A percentile compares a stretch with the other conserved stretches of the same genome.
Conservation (phyloP, 2,113 vertebrate species). For the Tetraodon nigroviridis region DNA sequence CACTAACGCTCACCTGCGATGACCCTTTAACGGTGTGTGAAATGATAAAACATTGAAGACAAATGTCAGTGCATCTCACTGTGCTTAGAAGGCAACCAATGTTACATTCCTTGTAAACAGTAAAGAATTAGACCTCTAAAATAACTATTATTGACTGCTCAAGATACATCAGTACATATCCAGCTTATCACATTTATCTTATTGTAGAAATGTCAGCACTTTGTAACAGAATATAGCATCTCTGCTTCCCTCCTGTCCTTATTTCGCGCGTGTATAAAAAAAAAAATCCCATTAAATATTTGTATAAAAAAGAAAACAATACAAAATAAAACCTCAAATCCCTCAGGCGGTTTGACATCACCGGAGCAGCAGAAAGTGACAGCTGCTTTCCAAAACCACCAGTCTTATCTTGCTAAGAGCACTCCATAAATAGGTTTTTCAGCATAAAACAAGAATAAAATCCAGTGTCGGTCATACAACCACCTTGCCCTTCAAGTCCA, state of each 20-base stretch:
- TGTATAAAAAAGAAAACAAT: slow-evolving; percentile 17
- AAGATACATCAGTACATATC: not conserved
- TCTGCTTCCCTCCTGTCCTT: slow-evolving; percentile 40
- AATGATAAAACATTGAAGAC: slow-evolving; percentile 15
- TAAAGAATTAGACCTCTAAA: slow-evolving; percentile 49
- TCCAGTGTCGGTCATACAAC: slow-evolving; percentile 68
- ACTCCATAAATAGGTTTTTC: slow-evolving; percentile 53
- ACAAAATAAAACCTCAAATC: slow-evolving; percentile 28
- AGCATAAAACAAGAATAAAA: slow-evolving; percentile 24
- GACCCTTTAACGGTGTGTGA: slow-evolving; percentile 24
- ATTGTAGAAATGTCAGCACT: slow-evolving; percentile 19
- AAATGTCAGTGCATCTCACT: slow-evolving; percentile 49
- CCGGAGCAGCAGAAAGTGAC: slow-evolving; percentile 5
- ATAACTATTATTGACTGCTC: slow-evolving; percentile 11
- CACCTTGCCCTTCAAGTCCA: slow-evolving; percentile 71
- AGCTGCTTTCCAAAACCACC: not conserved
- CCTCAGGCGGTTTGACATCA: slow-evolving; percentile 24
- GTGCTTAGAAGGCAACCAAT: slow-evolving; percentile 44
- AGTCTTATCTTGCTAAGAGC: slow-evolving; percentile 15
- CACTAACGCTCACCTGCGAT: too few species aligned
- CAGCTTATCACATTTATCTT: slow-evolving; percentile 3
- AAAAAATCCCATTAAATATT: slow-evolving; percentile 27
- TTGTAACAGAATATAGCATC: slow-evolving; percentile 13
- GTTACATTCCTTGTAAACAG: slow-evolving; percentile 56
- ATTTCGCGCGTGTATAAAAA: slow-evolving; percentile 23